Conservation (phyloP, 2,113 vertebrate species). For the Rhea americana region DNA sequence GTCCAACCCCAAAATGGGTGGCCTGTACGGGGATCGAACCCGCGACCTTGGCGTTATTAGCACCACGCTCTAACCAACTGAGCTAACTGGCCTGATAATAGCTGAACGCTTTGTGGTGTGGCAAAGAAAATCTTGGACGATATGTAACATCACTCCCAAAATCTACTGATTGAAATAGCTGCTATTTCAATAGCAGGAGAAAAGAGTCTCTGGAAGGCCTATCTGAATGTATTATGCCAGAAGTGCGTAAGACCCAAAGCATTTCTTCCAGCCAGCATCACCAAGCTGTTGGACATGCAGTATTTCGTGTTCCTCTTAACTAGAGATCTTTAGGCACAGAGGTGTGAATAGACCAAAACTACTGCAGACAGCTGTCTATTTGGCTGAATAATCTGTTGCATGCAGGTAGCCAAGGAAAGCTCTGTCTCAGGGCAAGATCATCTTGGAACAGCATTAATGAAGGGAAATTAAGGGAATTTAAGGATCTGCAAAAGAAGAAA, state of each 20-base stretch:
- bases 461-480: background rate
- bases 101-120: background rate
- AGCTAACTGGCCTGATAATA: slow-evolving; percentile 59
- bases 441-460: background rate
- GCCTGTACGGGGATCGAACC: slow-evolving; percentile 54
- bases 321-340: background rate
- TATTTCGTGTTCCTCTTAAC: background rate
- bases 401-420: background rate
- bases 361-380: background rate
- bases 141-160: background rate
- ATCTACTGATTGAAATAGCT: background rate
- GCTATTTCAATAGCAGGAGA: background rate
- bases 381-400: background rate
- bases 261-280: background rate
- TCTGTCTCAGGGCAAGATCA: background rate
- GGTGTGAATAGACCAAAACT: background rate
- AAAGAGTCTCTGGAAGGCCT: background rate
- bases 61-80: slow-evolving; percentile 77
- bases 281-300: background rate
- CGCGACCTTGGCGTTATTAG: slow-evolving; percentile 73
- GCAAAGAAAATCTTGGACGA: background rate
- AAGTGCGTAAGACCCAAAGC: background rate
- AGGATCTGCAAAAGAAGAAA: background rate
- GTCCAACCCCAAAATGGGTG: background rate
- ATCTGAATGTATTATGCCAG: background rate